phyloP scores from a whole-genome alignment of 2,797 vertebrate species.

The Anguilla pacifica region DNA sequence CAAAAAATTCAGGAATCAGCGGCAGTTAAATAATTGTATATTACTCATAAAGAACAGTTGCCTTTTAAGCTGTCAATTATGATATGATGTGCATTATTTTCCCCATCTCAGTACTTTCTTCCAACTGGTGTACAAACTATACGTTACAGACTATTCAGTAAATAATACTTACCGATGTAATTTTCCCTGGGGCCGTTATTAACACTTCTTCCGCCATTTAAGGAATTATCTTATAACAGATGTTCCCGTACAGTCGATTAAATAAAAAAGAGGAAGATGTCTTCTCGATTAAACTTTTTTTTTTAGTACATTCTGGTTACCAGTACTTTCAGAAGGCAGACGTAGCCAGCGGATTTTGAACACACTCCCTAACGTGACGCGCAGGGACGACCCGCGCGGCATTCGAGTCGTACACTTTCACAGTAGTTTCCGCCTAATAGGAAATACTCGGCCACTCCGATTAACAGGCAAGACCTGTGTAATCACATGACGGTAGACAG shows the following conservation, averaged over 20 bases:
- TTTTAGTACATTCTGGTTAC: slow-evolving; percentile 42
- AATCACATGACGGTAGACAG: slow-evolving; percentile 76
- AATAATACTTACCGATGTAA: slow-evolving; percentile 66
- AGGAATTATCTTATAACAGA: not conserved
- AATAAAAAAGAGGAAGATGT: not conserved
- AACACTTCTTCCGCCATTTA: slow-evolving; percentile 77
- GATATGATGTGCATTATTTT: not conserved
- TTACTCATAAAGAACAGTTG: not conserved
- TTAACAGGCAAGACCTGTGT: slow-evolving; percentile 59
- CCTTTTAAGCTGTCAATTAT: not conserved
- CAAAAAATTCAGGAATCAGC: not conserved
- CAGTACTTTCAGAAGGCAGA: slow-evolving; percentile 50
- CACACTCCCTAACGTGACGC: not conserved
- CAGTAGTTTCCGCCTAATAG: slow-evolving; percentile 32
- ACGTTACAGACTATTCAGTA: not conserved
- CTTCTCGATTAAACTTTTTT: slow-evolving; percentile 17
- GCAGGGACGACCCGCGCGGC: not conserved
- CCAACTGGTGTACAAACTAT: not conserved
- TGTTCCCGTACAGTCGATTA: not conserved
- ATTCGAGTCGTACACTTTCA: not conserved
- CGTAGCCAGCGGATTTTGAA: slow-evolving; percentile 38
- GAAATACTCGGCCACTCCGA: slow-evolving; percentile 26
- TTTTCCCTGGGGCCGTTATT: slow-evolving; percentile 63
- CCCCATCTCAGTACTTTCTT: not conserved
- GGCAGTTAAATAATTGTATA: not conserved